Percentiles rank a stretch among this genome's conserved stretches.
Evolutionary conservation across 2,797 vertebrate species (phyloP).

Genomic region (Melanotaenia pygmaea): DNA sequence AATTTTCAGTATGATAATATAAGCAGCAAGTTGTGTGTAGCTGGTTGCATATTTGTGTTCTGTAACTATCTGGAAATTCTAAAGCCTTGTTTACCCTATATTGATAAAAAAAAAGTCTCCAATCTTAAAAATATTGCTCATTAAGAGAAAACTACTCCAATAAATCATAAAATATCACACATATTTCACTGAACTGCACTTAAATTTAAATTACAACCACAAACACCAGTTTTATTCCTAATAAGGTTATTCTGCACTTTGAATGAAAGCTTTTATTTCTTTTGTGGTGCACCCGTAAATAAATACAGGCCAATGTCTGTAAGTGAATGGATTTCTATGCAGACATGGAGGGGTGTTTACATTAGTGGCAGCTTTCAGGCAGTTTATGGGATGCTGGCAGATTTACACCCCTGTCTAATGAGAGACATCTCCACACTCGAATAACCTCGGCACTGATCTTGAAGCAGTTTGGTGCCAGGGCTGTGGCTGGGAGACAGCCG

Average conservation of each 20-base stretch:
- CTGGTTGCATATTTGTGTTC: constrained; percentile 48
- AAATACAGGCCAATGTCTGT: constrained; percentile 45
- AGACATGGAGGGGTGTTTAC: constrained; percentile 61
- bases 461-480: constrained; percentile 51
- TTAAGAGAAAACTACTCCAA: background rate
- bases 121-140: constrained; percentile 17
- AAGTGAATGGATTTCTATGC: constrained; percentile 53
- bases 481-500: constrained; percentile 57
- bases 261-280: constrained; percentile 45
- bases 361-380: constrained; percentile 60
- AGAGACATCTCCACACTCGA: constrained; percentile 74
- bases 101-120: constrained; percentile 14
- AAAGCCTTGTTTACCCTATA: constrained; percentile 9
- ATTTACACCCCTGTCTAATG: constrained; percentile 76
- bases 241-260: constrained; percentile 29
- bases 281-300: constrained; percentile 29
- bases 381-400: constrained; percentile 63
- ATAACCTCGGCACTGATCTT: constrained; percentile 61
- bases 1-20: constrained; percentile 21
- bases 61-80: constrained; percentile 6
- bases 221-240: constrained; percentile 17
- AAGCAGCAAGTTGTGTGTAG: constrained; percentile 15
- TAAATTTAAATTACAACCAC: constrained; percentile 19
- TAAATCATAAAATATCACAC: constrained; percentile 17
- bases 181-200: constrained; percentile 11